phyloP scores from a whole-genome alignment of 2,888 invertebrate genomes.

The Drosophila ezoana region DNA sequence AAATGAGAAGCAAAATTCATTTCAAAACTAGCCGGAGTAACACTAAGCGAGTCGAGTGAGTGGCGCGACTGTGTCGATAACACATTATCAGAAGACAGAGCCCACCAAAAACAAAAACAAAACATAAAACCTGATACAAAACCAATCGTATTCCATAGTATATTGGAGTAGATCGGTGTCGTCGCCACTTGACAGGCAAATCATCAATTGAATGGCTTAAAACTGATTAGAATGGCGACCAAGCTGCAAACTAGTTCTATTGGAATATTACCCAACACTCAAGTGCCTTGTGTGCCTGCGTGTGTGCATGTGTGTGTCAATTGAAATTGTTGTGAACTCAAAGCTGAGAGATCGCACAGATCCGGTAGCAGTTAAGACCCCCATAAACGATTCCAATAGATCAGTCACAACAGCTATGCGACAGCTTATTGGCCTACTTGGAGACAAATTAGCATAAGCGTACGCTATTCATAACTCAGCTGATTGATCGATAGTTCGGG shows the following conservation, averaged over 20 bases:
- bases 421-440: constrained; percentile 57
- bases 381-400: constrained; percentile 45
- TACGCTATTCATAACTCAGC: constrained; percentile 31
- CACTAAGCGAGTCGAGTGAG: constrained; percentile 44
- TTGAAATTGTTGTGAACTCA: constrained; percentile 41
- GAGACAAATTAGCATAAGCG: constrained; percentile 57
- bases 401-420: constrained; percentile 19
- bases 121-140: constrained; percentile 40
- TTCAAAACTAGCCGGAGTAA: constrained; percentile 56
- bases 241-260: constrained; percentile 50
- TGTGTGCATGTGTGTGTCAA: constrained; percentile 36
- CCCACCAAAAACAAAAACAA: constrained; percentile 21
- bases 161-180: constrained; percentile 50
- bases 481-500: constrained; percentile 36
- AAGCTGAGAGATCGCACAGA: constrained; percentile 39
- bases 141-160: constrained; percentile 17
- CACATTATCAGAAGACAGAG: constrained; percentile 43
- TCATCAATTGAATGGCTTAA: constrained; percentile 55
- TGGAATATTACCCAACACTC: constrained; percentile 43
- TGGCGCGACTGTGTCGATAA: constrained; percentile 47
- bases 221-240: constrained; percentile 66
- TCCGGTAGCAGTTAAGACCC: constrained; percentile 54
- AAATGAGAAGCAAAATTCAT: constrained; percentile 40
- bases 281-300: constrained; percentile 45
- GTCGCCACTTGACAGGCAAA: constrained; percentile 53